These are phyloP conservation scores for Diplodus sargus DNA, from an alignment of 2,797 vertebrate species.

Conservation along the genomic window DNA sequence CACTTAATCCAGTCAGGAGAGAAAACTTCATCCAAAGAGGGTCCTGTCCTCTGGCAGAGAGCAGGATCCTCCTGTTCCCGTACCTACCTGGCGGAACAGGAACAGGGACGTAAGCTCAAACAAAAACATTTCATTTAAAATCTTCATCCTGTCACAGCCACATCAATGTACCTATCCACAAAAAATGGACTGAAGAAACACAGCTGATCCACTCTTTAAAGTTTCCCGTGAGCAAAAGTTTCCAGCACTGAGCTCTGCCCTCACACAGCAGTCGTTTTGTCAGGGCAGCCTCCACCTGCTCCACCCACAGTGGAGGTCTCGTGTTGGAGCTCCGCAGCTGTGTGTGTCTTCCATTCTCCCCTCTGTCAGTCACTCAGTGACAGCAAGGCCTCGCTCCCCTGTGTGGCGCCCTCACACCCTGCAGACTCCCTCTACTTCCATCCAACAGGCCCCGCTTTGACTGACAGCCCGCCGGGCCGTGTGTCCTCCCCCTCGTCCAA, in stretches of 20 bases:
- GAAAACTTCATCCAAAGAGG: too few species aligned
- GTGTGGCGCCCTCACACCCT: slow-evolving; percentile 39
- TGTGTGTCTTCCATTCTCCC: slow-evolving; percentile 35
- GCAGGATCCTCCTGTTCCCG: too few species aligned
- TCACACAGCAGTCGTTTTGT: slow-evolving; percentile 12
- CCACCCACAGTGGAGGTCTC: slow-evolving; percentile 10
- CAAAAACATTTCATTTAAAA: not conserved
- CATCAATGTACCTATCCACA: not conserved
- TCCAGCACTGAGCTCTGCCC: not conserved
- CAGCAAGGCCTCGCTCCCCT: slow-evolving; percentile 40
- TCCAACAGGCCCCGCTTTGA: slow-evolving; percentile 51
- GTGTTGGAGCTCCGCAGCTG: slow-evolving; percentile 26
- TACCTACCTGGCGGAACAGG: too few species aligned
- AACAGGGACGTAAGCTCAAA: too few species aligned
- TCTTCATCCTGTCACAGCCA: not conserved
- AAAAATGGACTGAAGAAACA: not conserved
- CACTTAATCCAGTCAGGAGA: too few species aligned
- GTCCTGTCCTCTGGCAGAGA: too few species aligned
- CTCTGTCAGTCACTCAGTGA: slow-evolving; percentile 42
- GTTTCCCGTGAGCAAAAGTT: not conserved
- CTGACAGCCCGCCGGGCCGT: slow-evolving; percentile 32
- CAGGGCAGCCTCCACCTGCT: slow-evolving; percentile 1
- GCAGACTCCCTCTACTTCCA: slow-evolving; percentile 47
- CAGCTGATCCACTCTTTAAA: not conserved
- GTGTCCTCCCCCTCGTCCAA: slow-evolving; percentile 11